phyloP scores from a whole-genome alignment of 2,797 vertebrate genomes.

The Mus spretus region DNA sequence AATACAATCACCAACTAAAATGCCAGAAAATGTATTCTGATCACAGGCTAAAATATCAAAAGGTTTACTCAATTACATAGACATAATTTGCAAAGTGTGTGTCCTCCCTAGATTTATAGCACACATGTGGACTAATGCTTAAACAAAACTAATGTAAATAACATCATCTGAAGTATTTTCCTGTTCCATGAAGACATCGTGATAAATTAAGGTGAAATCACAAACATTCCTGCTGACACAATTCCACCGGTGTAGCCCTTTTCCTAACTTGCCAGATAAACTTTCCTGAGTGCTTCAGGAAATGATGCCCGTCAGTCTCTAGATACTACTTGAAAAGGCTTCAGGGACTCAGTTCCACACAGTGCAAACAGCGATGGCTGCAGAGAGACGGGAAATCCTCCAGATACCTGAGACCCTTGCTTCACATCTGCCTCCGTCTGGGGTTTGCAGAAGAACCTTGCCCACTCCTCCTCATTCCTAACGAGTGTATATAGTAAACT shows the following conservation, averaged over 20 bases:
- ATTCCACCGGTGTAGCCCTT: neutral
- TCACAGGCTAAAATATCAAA: conserved; percentile 4
- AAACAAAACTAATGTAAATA: conserved; percentile 40
- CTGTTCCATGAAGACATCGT: conserved; percentile 23
- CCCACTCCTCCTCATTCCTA: conserved; percentile 74
- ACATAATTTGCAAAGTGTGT: neutral
- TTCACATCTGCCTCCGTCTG: conserved; percentile 52
- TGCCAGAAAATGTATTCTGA: conserved; percentile 23
- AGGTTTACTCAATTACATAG: neutral
- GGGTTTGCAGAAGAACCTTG: conserved; percentile 14
- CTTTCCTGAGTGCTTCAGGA: neutral
- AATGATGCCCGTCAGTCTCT: neutral
- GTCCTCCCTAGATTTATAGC: conserved; percentile 21
- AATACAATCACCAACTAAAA: conserved; percentile 11
- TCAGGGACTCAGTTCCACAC: neutral
- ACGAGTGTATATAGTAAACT: conserved; percentile 73
- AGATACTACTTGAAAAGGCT: conserved; percentile 63
- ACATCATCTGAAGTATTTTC: neutral
- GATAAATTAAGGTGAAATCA: neutral
- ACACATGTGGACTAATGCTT: conserved; percentile 14
- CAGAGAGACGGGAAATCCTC: conserved; percentile 15
- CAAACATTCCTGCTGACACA: neutral
- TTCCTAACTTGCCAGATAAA: neutral
- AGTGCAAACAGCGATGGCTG: neutral
- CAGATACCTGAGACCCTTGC: conserved; percentile 60